phyloP scores from a whole-genome alignment of 2,113 vertebrate genomes.

The Grallaria varia region DNA sequence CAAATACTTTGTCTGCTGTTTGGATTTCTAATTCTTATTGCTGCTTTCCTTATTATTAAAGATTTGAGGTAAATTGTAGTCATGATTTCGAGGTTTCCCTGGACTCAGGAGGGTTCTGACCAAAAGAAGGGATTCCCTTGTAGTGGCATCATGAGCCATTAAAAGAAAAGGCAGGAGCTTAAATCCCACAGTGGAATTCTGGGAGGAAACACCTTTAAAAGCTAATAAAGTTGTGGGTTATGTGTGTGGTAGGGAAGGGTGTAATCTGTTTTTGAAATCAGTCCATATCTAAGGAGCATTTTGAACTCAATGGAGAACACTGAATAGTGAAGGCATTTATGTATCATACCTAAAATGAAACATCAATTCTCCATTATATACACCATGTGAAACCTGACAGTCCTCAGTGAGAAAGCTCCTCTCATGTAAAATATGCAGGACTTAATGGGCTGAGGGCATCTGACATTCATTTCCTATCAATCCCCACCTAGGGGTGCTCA shows the following conservation, averaged over 20 bases:
- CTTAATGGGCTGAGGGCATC: neutral
- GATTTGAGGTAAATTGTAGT: neutral
- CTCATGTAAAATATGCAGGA: neutral
- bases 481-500: neutral
- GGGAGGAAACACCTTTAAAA: neutral
- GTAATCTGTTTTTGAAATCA: neutral
- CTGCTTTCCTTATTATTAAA: neutral
- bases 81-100: neutral
- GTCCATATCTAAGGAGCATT: neutral
- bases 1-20: neutral
- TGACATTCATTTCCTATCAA: neutral
- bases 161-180: neutral
- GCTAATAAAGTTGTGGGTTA: neutral
- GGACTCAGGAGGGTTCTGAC: neutral
- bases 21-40: neutral
- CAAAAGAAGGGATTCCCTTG: neutral
- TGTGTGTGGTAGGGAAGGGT: neutral
- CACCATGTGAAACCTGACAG: neutral
- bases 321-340: neutral
- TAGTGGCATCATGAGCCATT: neutral
- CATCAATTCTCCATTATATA: neutral
- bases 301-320: neutral
- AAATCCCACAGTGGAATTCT: neutral
- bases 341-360: neutral
- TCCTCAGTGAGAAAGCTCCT: neutral